Base-by-base conservation (phyloP, 2,113 vertebrate species). In the Callopanchax toddi region DNA sequence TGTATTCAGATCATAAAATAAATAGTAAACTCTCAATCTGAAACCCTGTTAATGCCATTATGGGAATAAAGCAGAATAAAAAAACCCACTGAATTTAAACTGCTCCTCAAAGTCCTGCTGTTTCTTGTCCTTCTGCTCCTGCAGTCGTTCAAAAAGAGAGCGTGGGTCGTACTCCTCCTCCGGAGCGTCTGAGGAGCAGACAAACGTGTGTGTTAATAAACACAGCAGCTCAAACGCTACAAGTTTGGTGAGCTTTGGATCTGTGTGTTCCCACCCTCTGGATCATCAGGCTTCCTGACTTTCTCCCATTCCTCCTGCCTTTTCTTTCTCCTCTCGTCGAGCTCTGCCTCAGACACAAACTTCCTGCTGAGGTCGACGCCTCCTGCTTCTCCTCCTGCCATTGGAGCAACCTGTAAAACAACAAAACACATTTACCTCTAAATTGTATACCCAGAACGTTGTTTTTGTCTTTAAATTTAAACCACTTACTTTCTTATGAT, bases 301-400 rank as follows among this genome's bases (percentile, higher is more conserved):
- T 97, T 98, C 72, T 99, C 97, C 97, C 97, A 99, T 89, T 99
- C 97, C 82, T 98, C 96, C 59, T 99, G 97, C 13, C 96, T 93
- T 49, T 91, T 94, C 89, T 96, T 97, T n/a, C 95, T 93, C 23
- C 61, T 92, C 66, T 99, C 96, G 54, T 99, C 96, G 23, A 99
- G 82, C 86, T 98, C 96, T 3, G 95, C 58, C 67, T 99, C 96
- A 0, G 97, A 93, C 29, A 98, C 96, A 86, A 99, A 99, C 75
- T 95, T 95, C 86, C 94, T 95, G 91, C 94, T 96, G 58, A 97
- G 93, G 83, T 96, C 93, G 23, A 93, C 92, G 2, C 94, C 93
- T 48, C 93, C 79, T 68, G 87, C 82, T 77, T 89, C 95, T 77
- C 91, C 95, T 92, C 10, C 87, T 60, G 71, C 86, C 89, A 89